Evolutionary conservation across 2,888 invertebrate genomes (phyloP).

Genomic region (Polydrusus cervinus): DNA sequence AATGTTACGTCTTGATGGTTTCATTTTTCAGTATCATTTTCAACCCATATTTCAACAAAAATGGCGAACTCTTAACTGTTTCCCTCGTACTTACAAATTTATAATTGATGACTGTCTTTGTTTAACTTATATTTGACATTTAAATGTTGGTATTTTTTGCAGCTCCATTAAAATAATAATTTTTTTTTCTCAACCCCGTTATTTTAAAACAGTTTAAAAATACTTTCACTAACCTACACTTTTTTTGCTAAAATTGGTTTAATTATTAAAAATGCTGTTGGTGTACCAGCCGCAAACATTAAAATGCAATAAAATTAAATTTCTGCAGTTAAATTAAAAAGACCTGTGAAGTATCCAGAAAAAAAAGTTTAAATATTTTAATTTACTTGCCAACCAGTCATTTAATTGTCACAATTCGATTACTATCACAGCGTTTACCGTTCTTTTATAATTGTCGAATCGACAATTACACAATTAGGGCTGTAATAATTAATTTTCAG

Average conservation of each 20-base stretch:
- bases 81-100: too few species aligned
- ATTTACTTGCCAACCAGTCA: constrained; percentile 19
- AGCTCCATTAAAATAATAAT: too few species aligned
- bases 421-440: constrained; percentile 13
- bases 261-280: background rate
- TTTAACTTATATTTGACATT: too few species aligned
- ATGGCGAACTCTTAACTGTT: too few species aligned
- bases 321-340: constrained; percentile 3
- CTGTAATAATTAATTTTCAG: background rate
- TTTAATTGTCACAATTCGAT: constrained; percentile 21
- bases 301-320: constrained; percentile 2
- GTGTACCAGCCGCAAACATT: background rate
- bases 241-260: constrained; percentile 3
- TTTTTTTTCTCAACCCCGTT: background rate
- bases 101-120: too few species aligned
- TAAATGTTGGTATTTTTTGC: too few species aligned
- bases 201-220: background rate
- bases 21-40: too few species aligned
- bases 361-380: constrained; percentile 1
- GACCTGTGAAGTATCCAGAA: background rate
- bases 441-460: constrained; percentile 20
- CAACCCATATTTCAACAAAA: too few species aligned
- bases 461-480: constrained; percentile 1
- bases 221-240: constrained; percentile 2
- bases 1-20: too few species aligned